These are phyloP conservation scores for Folsomia manolachei DNA, from an alignment of 2,888 invertebrate genomes.

Conservation along the genomic window DNA sequence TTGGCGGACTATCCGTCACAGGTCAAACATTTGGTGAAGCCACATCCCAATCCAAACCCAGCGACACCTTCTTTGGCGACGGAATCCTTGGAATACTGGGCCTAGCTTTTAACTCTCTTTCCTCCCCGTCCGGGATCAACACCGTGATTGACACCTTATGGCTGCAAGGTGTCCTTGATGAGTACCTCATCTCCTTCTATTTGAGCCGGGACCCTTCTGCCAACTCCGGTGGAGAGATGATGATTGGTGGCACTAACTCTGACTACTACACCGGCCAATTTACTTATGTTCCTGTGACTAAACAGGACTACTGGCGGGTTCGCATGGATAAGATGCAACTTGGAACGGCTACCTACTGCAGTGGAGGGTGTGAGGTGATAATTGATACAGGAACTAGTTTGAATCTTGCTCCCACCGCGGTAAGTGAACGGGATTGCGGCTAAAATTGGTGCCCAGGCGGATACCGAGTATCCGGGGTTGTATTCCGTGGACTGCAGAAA, in stretches of 20 bases:
- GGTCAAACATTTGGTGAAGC: conserved; percentile 18
- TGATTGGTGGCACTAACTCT: background rate
- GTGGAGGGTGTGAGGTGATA: background rate
- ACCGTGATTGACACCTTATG: conserved; percentile 13
- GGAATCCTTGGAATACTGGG: conserved; percentile 13
- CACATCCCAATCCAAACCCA: background rate
- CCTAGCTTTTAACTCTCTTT: too few relatives aligned
- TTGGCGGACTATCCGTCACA: background rate
- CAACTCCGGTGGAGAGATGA: conserved; percentile 52
- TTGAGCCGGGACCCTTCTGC: conserved; percentile 69
- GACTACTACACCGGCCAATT: background rate
- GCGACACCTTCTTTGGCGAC: background rate
- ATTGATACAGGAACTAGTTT: background rate
- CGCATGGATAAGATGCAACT: background rate
- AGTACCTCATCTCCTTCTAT: conserved; percentile 12
- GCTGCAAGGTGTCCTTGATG: conserved; percentile 11
- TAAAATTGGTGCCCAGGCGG: background rate
- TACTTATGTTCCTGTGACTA: background rate
- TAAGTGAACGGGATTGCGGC: background rate
- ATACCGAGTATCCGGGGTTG: background rate
- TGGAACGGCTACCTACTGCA: background rate
- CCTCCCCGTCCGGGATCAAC: background rate
- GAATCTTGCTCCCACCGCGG: background rate
- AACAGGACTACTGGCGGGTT: background rate
- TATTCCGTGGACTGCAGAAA: background rate